Percentiles rank a stretch among this genome's conserved stretches.
Evolutionary conservation across 2,797 vertebrate genomes (phyloP).

Genomic region (Monodelphis domestica): DNA sequence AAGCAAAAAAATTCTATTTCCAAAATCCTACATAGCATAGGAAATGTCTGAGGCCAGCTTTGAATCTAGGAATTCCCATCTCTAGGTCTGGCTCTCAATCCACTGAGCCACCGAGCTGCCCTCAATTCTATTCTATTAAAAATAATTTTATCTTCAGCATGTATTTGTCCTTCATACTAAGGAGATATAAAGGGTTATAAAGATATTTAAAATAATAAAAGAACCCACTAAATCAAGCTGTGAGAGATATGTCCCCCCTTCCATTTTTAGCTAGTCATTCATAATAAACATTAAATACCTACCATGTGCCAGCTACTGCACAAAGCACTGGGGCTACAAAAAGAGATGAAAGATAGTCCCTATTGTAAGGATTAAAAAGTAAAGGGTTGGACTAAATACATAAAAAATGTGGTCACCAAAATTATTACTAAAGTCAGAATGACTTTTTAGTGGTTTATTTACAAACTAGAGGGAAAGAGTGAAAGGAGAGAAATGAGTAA

Average conservation of each 20-base stretch:
- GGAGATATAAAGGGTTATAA: not conserved
- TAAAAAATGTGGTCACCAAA: too few species aligned
- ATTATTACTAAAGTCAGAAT: too few species aligned
- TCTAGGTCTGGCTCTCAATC: too few species aligned
- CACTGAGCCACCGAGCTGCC: too few species aligned
- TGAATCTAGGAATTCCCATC: too few species aligned
- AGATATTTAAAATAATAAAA: not conserved
- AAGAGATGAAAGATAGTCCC: not conserved
- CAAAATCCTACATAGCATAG: too few species aligned
- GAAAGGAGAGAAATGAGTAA: too few species aligned
- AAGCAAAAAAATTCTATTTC: not conserved
- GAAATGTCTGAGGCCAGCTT: too few species aligned
- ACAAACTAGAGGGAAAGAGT: too few species aligned
- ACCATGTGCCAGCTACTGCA: not conserved
- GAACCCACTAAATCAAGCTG: not conserved
- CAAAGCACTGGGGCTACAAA: not conserved
- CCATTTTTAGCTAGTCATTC: not conserved
- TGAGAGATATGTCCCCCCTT: constrained; percentile 2
- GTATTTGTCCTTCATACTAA: not conserved
- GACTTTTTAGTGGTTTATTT: too few species aligned
- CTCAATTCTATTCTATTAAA: not conserved
- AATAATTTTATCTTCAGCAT: not conserved
- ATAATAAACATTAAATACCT: not conserved
- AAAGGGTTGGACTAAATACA: too few species aligned
- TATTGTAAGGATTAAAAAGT: too few species aligned